A percentile compares a stretch with the other conserved stretches of the same genome.
Conservation (phyloP, 2,797 vertebrate species). For the Bovichtus variegatus region DNA sequence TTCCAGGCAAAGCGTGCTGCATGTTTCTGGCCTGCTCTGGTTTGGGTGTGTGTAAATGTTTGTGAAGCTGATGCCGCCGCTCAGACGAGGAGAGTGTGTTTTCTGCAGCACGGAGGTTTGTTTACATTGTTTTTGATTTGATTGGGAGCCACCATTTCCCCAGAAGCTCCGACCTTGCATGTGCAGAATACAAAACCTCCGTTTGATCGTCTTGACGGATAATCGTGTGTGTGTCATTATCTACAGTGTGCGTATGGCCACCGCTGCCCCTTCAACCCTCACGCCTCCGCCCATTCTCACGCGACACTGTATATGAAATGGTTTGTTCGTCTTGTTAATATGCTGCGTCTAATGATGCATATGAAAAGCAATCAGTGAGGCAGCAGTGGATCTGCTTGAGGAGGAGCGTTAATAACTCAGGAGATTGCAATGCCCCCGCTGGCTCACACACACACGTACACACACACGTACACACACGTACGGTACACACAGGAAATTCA, state of each 20-base stretch:
- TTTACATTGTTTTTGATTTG: constrained; percentile 38
- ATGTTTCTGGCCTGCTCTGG: constrained; percentile 6
- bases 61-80: constrained; percentile 11
- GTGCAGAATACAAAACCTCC: constrained; percentile 10
- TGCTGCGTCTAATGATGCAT: constrained; percentile 76
- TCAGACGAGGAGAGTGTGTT: constrained; percentile 10
- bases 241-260: not conserved
- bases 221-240: not conserved
- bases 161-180: constrained; percentile 32
- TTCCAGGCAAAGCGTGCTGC: constrained; percentile 29
- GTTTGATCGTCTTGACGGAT: constrained; percentile 22
- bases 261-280: not conserved
- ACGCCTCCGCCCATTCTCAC: constrained; percentile 11
- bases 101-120: constrained; percentile 7
- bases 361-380: constrained; percentile 79
- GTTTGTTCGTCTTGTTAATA: constrained; percentile 80
- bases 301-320: constrained; percentile 59
- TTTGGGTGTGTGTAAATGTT: not conserved
- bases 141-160: constrained; percentile 11
- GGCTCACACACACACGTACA: not conserved
- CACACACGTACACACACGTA: too few species aligned
- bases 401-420: constrained; percentile 71
- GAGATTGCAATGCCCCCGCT: constrained; percentile 57
- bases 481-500: constrained; percentile 35
- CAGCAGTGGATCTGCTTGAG: constrained; percentile 64